phyloP scores from a whole-genome alignment of 2,797 vertebrate species.

The Poeciliopsis gracilis region DNA sequence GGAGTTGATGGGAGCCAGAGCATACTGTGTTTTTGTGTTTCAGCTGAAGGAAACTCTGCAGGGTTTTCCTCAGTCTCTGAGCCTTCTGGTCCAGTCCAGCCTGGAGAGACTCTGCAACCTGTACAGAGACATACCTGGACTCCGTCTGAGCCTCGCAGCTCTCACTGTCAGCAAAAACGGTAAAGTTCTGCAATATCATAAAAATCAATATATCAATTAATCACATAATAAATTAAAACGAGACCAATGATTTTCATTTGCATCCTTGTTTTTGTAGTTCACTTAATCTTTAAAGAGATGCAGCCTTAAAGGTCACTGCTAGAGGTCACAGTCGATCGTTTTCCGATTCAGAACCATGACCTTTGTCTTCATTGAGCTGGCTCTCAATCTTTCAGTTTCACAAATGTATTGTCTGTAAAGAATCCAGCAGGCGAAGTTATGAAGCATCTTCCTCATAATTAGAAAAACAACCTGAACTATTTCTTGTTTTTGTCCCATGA shows the following conservation, averaged over 20 bases:
- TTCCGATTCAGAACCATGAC: neutral
- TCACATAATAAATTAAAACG: too few relatives aligned
- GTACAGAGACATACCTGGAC: slow-evolving; percentile 68
- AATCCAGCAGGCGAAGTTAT: neutral
- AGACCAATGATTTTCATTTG: too few relatives aligned
- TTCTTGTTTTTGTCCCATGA: neutral
- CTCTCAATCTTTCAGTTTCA: neutral
- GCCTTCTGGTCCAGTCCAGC: slow-evolving; percentile 79
- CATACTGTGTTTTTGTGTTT: slow-evolving; percentile 14
- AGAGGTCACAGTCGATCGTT: neutral
- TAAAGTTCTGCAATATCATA: neutral
- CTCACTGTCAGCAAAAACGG: slow-evolving; percentile 77
- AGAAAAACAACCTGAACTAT: neutral
- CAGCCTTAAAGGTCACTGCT: too few relatives aligned
- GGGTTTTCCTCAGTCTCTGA: slow-evolving; percentile 81
- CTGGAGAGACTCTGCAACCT: slow-evolving; percentile 82
- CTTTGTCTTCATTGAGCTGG: neutral
- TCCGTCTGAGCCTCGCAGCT: slow-evolving; percentile 76
- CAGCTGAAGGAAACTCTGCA: slow-evolving; percentile 80
- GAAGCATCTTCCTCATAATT: neutral
- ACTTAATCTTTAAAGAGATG: too few relatives aligned
- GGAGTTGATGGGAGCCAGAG: neutral
- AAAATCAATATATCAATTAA: too few relatives aligned
- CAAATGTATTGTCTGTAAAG: neutral
- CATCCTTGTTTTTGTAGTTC: too few relatives aligned